Conservation (phyloP, 92 coral and sea anemone genomes). For the Zoanthus solanderi region DNA sequence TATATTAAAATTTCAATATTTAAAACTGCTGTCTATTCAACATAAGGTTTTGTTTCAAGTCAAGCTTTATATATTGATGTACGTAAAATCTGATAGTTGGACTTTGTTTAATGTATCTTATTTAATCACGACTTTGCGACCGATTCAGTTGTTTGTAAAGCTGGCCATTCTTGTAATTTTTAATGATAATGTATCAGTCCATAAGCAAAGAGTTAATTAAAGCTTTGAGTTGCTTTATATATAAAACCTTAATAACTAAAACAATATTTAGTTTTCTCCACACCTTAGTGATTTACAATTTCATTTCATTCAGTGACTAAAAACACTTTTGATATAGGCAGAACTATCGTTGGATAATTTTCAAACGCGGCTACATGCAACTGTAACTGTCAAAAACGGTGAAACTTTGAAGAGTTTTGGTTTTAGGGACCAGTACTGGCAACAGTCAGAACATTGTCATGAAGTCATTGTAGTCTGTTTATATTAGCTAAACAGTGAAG, state of each 20-base stretch:
- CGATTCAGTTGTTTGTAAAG: conserved; percentile 29
- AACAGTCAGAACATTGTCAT: background rate
- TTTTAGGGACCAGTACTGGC: background rate
- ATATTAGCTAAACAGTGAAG: background rate
- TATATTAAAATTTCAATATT: background rate
- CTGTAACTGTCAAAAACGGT: background rate
- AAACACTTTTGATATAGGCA: background rate
- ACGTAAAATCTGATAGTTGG: conserved; percentile 10
- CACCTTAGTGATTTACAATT: conserved; percentile 2
- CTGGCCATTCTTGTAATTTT: conserved; percentile 33
- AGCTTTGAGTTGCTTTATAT: background rate
- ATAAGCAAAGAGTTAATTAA: conserved; percentile 31
- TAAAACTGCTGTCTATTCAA: background rate
- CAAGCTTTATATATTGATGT: background rate
- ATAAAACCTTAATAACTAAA: conserved; percentile 12
- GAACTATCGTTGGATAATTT: background rate
- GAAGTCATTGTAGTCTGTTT: background rate
- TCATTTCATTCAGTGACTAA: background rate
- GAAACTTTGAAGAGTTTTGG: background rate
- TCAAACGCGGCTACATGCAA: background rate
- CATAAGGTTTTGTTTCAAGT: conserved; percentile 1
- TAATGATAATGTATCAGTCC: conserved; percentile 19
- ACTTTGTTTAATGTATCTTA: background rate
- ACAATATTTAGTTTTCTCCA: conserved; percentile 17
- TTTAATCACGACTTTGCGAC: conserved; percentile 20